Evolutionary conservation across 2,113 vertebrate genomes (phyloP).

Genomic region (Empidonax alnorum): DNA sequence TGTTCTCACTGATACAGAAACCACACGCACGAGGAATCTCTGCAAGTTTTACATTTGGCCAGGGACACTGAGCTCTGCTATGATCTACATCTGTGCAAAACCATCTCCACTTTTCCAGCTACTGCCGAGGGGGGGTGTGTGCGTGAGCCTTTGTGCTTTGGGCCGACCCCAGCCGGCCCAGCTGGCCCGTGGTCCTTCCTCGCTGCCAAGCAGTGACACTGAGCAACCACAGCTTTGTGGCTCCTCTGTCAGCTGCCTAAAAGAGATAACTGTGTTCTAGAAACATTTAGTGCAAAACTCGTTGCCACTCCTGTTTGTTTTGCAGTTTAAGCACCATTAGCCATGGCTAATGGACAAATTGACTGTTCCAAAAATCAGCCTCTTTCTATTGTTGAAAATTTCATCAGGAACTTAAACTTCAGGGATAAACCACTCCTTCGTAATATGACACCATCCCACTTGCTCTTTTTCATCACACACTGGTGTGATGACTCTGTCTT

Average conservation of each 20-base stretch:
- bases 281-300: neutral
- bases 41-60: neutral
- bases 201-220: accelerated
- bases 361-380: neutral
- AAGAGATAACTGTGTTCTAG: neutral
- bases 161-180: neutral
- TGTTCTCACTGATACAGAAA: neutral
- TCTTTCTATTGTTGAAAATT: neutral
- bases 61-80: neutral
- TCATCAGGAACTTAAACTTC: neutral
- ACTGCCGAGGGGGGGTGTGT: neutral
- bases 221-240: neutral
- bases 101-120: neutral
- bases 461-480: neutral
- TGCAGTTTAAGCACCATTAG: neutral
- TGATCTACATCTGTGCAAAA: neutral
- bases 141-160: neutral
- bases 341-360: neutral
- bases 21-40: accelerated
- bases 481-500: neutral
- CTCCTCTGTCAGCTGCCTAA: neutral
- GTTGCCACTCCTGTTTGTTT: neutral
- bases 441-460: neutral
- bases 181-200: accelerated
- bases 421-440: neutral